phyloP scores from a whole-genome alignment of 1,140 invertebrate genomes.

The Nilaparvata lugens region DNA sequence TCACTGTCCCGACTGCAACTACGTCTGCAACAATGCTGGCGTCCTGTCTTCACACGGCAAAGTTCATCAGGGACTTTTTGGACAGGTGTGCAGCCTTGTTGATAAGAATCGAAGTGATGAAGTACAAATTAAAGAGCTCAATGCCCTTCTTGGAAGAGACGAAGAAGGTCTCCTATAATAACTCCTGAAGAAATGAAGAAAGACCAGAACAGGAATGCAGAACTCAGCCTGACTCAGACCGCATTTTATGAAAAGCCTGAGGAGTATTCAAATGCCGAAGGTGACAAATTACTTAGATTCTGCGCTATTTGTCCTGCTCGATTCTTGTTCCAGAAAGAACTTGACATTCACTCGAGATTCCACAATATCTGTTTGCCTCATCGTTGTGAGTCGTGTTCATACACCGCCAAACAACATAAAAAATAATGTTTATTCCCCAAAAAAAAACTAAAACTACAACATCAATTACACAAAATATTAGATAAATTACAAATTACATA shows the following conservation, averaged over 20 bases:
- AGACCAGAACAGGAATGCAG: neutral
- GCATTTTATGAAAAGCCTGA: neutral
- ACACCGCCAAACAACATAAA: conserved; percentile 59
- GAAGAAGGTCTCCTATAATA: conserved; percentile 7
- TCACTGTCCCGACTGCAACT: conserved; percentile 70
- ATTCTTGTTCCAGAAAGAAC: conserved; percentile 54
- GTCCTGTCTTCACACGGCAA: conserved; percentile 68
- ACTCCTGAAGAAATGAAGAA: conserved; percentile 9
- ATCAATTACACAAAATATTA: too few species aligned
- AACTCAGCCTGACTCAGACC: conserved; percentile 3
- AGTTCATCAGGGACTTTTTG: conserved; percentile 60
- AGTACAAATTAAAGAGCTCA: conserved; percentile 54
- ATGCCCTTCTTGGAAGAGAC: conserved; percentile 13
- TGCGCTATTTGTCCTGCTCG: conserved; percentile 63
- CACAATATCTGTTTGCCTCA: conserved; percentile 52
- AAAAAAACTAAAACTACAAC: too few species aligned
- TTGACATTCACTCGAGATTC: conserved; percentile 55
- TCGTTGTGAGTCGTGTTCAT: conserved; percentile 69
- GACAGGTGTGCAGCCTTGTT: conserved; percentile 57
- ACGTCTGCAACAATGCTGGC: conserved; percentile 63
- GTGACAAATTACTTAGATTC: conserved; percentile 36
- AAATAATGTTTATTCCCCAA: too few species aligned
- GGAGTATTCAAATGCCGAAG: neutral
- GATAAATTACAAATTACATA: too few species aligned
- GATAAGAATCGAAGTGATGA: conserved; percentile 51